phyloP scores from a whole-genome alignment of 2,797 vertebrate species.

The Poliocrania exsul region DNA sequence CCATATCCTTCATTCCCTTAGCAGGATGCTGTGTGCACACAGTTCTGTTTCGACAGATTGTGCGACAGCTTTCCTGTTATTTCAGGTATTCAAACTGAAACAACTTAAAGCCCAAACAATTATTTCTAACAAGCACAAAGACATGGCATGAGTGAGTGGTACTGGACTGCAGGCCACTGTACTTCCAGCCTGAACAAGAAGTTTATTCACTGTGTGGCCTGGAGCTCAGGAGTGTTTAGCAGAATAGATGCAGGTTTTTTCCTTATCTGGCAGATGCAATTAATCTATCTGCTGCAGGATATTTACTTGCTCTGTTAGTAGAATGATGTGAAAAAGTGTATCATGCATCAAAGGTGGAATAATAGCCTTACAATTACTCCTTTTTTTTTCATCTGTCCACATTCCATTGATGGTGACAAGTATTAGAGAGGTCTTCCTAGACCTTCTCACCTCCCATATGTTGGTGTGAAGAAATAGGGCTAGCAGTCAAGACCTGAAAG shows the following conservation, averaged over 20 bases:
- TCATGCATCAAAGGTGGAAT: background rate
- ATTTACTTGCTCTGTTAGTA: background rate
- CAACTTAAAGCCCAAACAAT: background rate
- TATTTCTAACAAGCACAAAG: background rate
- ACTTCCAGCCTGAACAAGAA: background rate
- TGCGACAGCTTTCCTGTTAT: background rate
- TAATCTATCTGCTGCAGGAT: background rate
- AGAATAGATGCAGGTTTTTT: background rate
- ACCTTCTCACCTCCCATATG: background rate
- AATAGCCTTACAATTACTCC: background rate
- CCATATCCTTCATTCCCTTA: background rate
- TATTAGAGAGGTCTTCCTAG: background rate
- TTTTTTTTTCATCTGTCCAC: background rate
- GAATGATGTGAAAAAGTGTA: background rate
- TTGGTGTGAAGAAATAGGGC: background rate
- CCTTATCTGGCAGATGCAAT: background rate
- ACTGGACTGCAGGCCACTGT: background rate
- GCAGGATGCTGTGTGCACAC: background rate
- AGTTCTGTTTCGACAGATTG: background rate
- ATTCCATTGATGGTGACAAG: background rate
- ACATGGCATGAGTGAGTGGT: background rate
- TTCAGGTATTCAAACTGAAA: conserved; percentile 23
- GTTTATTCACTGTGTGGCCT: background rate
- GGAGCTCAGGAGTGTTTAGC: background rate
- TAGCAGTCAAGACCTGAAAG: conserved; percentile 1